A percentile compares a stretch with the other conserved stretches of the same genome.
Evolutionary conservation across 2,797 vertebrate genomes (phyloP).

Genomic region (Malurus leucopterus): DNA sequence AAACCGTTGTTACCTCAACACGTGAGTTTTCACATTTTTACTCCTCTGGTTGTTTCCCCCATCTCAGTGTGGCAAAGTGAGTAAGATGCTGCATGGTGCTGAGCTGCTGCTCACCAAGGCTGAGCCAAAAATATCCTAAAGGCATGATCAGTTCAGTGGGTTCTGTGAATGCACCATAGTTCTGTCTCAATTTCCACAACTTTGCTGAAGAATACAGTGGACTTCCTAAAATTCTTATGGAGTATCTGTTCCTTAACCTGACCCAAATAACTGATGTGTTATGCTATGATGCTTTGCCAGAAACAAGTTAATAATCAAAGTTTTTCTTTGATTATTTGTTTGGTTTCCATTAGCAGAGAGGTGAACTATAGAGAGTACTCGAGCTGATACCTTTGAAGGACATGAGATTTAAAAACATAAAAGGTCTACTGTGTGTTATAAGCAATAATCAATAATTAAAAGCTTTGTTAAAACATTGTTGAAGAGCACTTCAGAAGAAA

Average conservation of each 20-base stretch:
- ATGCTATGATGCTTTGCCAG: background rate
- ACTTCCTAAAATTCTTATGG: background rate
- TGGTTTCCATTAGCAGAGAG: background rate
- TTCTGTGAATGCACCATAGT: background rate
- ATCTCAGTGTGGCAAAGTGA: background rate
- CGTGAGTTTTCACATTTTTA: background rate
- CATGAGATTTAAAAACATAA: conserved; percentile 67
- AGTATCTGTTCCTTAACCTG: background rate
- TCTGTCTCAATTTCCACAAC: background rate
- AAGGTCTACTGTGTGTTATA: conserved; percentile 70
- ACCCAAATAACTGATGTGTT: background rate
- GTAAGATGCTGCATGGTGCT: background rate
- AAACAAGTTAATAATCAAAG: background rate
- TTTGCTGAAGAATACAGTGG: background rate
- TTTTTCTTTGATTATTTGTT: background rate
- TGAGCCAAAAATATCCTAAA: background rate
- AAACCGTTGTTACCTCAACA: background rate
- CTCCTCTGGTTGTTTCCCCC: background rate
- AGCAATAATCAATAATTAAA: conserved; percentile 82
- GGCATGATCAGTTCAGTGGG: background rate
- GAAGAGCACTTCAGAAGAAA: conserved; percentile 79
- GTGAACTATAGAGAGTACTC: background rate
- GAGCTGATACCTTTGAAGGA: conserved; percentile 63
- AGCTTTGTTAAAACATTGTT: conserved; percentile 75
- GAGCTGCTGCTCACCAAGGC: background rate